These are phyloP conservation scores for Mus caroli DNA, from an alignment of 2,797 vertebrate genomes.

Conservation along the genomic window DNA sequence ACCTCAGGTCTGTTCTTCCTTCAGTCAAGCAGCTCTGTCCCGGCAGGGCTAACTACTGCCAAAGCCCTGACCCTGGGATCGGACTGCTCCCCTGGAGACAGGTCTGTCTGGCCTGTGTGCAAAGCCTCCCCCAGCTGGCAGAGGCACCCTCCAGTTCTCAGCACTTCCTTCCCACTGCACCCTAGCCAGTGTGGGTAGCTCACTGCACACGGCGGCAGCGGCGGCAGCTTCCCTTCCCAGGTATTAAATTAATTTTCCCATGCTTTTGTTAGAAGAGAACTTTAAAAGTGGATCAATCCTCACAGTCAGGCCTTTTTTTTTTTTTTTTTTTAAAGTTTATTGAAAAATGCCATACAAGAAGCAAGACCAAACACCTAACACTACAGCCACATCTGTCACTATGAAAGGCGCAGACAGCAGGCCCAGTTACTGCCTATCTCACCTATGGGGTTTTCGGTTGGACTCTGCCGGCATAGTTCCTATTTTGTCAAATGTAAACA, in stretches of 20 bases:
- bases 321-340: constrained; percentile 86
- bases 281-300: constrained; percentile 58
- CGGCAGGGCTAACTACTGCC: constrained; percentile 66
- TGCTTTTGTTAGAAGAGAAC: constrained; percentile 18
- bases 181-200: constrained; percentile 24
- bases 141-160: background rate
- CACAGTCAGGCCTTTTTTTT: constrained; percentile 67
- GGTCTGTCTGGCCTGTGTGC: background rate
- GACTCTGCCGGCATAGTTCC: constrained; percentile 80
- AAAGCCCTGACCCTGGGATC: background rate
- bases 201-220: background rate
- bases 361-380: constrained; percentile 88
- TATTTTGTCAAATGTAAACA: constrained; percentile 86
- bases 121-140: background rate
- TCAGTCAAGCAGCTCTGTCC: background rate
- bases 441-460: constrained; percentile 82
- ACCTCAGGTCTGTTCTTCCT: background rate
- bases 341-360: constrained; percentile 91
- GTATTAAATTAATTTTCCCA: constrained; percentile 8
- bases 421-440: constrained; percentile 79
- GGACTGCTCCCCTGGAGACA: background rate
- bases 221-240: background rate
- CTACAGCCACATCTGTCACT: constrained; percentile 86
- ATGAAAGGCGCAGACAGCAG: constrained; percentile 85
- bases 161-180: constrained; percentile 27